A percentile compares a stretch with the other conserved stretches of the same genome.
Evolutionary conservation across 2,888 invertebrate species (phyloP).

Genomic region (Ctena decussata): DNA sequence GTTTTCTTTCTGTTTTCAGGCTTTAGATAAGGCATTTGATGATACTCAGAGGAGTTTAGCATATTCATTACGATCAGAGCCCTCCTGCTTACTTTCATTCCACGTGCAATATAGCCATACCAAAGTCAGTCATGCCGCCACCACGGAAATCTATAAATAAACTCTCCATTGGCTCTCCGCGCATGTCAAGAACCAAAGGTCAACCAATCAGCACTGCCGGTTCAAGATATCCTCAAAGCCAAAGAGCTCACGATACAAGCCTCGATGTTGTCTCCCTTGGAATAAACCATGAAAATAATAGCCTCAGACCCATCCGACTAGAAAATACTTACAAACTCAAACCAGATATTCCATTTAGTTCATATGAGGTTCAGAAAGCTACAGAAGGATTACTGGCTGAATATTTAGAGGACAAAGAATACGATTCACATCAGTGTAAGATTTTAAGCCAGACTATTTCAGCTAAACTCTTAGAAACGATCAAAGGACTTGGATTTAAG

Average conservation of each 20-base stretch:
- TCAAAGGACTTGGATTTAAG: constrained; percentile 72
- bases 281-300: constrained; percentile 36
- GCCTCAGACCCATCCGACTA: constrained; percentile 24
- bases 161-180: constrained; percentile 18
- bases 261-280: constrained; percentile 67
- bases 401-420: constrained; percentile 68
- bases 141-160: neutral
- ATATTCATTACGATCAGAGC: too few relatives aligned
- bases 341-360: constrained; percentile 56
- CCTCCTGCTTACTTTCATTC: too few relatives aligned
- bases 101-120: neutral
- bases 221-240: constrained; percentile 21
- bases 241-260: constrained; percentile 49
- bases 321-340: constrained; percentile 66
- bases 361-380: constrained; percentile 57
- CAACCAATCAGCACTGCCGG: constrained; percentile 47
- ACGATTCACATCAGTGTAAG: constrained; percentile 76
- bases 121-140: neutral
- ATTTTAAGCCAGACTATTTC: constrained; percentile 78
- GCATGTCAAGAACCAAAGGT: constrained; percentile 27
- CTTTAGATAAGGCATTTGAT: too few relatives aligned
- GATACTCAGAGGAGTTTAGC: too few relatives aligned
- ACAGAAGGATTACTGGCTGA: constrained; percentile 67
- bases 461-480: constrained; percentile 75
- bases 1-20: too few relatives aligned